Conservation (phyloP, 2,888 invertebrate species). For the Volucella inflata region DNA sequence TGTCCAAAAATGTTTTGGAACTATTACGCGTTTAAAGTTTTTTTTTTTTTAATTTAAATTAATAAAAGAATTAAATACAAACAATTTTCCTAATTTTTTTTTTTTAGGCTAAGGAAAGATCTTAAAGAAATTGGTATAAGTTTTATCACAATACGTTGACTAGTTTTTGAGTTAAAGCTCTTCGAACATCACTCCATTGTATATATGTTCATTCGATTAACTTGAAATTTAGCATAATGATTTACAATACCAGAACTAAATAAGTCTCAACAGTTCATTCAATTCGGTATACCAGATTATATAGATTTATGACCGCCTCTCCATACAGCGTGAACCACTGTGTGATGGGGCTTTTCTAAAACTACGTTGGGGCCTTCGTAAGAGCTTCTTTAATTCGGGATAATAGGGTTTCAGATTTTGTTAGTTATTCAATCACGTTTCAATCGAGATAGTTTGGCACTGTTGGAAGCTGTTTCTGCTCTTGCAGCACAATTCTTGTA, state of each 20-base stretch:
- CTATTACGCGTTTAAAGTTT: neutral
- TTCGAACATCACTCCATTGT: neutral
- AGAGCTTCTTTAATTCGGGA: too few species aligned
- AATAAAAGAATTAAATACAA: too few species aligned
- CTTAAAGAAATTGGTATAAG: neutral
- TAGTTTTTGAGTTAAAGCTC: conserved; percentile 1
- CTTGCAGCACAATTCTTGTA: too few species aligned
- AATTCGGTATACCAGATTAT: too few species aligned
- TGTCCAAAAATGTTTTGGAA: neutral
- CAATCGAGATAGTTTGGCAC: too few species aligned
- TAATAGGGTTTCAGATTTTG: too few species aligned
- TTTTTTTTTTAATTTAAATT: neutral
- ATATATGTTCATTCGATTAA: conserved; percentile 3
- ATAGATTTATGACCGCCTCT: conserved; percentile 1
- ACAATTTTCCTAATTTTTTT: neutral
- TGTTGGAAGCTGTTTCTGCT: too few species aligned
- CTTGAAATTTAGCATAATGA: conserved; percentile 2
- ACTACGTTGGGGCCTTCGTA: too few species aligned
- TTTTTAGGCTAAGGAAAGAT: neutral
- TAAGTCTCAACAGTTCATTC: neutral
- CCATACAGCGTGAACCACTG: neutral
- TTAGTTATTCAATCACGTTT: too few species aligned
- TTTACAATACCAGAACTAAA: neutral
- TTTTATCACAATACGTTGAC: too few species aligned
- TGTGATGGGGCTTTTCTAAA: neutral